These are phyloP conservation scores for Adelges cooleyi DNA, from an alignment of 1,140 invertebrate species.

Conservation along the genomic window DNA sequence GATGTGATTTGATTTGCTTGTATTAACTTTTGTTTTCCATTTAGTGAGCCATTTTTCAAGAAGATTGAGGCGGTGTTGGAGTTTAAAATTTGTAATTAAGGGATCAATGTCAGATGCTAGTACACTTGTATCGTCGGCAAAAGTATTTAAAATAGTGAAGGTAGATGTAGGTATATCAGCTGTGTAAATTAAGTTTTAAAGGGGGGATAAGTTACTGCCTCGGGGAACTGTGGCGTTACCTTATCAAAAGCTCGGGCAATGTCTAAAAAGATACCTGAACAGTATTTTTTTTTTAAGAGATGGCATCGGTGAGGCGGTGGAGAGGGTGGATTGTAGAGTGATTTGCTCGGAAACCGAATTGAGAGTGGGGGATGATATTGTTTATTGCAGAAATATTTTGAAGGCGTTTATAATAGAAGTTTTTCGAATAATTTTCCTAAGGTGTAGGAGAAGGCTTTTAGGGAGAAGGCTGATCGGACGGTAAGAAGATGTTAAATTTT, in stretches of 20 bases:
- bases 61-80: too few species aligned
- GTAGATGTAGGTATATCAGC: too few species aligned
- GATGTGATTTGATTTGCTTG: too few species aligned
- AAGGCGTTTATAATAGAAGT: conserved; percentile 32
- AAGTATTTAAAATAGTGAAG: too few species aligned
- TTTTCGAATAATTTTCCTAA: conserved; percentile 36
- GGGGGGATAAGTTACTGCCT: not conserved
- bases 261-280: conserved; percentile 35
- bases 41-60: too few species aligned
- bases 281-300: conserved; percentile 33
- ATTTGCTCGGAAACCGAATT: conserved; percentile 2
- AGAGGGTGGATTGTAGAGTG: conserved; percentile 30
- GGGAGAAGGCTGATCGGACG: conserved; percentile 37
- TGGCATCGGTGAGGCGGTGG: conserved; percentile 14
- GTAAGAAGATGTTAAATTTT: conserved; percentile 34
- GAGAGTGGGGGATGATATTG: not conserved
- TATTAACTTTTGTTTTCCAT: too few species aligned
- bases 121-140: too few species aligned
- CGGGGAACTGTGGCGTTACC: too few species aligned
- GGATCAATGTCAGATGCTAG: too few species aligned
- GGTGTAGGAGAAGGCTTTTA: too few species aligned
- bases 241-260: conserved; percentile 39
- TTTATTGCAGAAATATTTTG: conserved; percentile 25
- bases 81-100: too few species aligned
- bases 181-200: not conserved